Evolutionary conservation across 2,888 invertebrate species (phyloP).

Genomic region (Willowsia nigromaculata): DNA sequence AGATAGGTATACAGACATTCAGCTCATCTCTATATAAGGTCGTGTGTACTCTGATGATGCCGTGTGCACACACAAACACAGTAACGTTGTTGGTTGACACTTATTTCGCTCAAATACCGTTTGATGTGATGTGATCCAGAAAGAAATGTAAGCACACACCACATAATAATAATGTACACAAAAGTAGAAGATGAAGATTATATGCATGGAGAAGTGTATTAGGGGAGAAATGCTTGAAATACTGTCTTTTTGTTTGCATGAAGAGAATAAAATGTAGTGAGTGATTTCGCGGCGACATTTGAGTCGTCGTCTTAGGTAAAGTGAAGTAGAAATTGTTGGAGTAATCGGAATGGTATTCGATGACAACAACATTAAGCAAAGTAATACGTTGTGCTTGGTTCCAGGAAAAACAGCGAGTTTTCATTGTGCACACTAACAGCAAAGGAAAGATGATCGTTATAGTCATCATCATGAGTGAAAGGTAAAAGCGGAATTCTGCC

Average conservation of each 20-base stretch:
- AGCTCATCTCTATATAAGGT: constrained; percentile 24
- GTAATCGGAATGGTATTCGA: background rate
- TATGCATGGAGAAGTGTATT: background rate
- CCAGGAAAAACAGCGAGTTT: background rate
- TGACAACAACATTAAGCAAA: constrained; percentile 23
- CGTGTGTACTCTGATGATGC: constrained; percentile 16
- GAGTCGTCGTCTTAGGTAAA: background rate
- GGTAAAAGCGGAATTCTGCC: constrained; percentile 25
- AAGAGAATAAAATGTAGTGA: constrained; percentile 16
- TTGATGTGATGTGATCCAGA: constrained; percentile 2
- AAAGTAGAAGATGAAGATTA: background rate
- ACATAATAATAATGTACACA: background rate
- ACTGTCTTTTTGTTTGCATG: constrained; percentile 47
- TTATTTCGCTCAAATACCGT: constrained; percentile 35
- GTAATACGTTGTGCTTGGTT: background rate
- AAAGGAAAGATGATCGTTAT: background rate
- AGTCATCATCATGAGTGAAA: background rate
- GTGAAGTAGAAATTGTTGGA: background rate
- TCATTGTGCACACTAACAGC: background rate
- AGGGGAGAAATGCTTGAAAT: constrained; percentile 11
- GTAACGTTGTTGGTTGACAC: constrained; percentile 40
- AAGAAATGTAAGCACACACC: background rate
- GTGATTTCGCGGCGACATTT: constrained; percentile 14
- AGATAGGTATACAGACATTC: background rate
- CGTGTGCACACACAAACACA: constrained; percentile 33